These are phyloP conservation scores for Corydoras maculifer DNA, from an alignment of 2,113 vertebrate species.

Conservation along the genomic window DNA sequence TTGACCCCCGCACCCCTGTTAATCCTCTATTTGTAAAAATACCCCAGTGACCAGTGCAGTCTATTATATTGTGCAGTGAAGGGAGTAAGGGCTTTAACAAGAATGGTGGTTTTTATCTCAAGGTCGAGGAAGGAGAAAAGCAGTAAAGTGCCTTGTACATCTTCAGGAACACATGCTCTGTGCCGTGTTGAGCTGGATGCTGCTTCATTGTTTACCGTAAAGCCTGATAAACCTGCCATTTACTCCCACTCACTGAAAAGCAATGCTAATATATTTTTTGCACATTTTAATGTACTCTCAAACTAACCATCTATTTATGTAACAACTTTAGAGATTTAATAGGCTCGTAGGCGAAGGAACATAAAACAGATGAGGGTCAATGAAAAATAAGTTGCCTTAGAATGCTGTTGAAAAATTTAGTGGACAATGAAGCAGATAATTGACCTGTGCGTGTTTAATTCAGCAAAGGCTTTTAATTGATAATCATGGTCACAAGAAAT, in stretches of 20 bases:
- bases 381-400: constrained; percentile 23
- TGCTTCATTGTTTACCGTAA: constrained; percentile 52
- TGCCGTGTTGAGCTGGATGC: constrained; percentile 41
- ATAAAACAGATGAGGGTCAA: constrained; percentile 26
- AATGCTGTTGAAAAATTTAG: constrained; percentile 25
- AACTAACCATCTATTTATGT: constrained; percentile 14
- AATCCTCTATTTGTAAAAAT: constrained; percentile 51
- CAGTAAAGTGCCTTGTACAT: constrained; percentile 50
- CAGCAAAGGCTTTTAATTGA: background rate
- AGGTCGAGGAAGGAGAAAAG: constrained; percentile 48
- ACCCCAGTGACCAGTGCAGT: constrained; percentile 50
- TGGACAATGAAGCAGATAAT: constrained; percentile 11
- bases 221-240: constrained; percentile 47
- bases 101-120: constrained; percentile 38
- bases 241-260: constrained; percentile 32
- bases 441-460: constrained; percentile 13
- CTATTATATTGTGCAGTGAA: constrained; percentile 57
- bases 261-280: constrained; percentile 26
- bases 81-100: constrained; percentile 38
- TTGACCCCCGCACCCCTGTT: constrained; percentile 38
- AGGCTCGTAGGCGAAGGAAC: constrained; percentile 19
- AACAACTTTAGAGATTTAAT: constrained; percentile 19
- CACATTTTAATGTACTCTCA: constrained; percentile 35
- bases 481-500: background rate
- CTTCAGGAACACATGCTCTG: constrained; percentile 16